These are phyloP conservation scores for Drosophila mulleri DNA, from an alignment of 2,888 invertebrate species.

Conservation along the genomic window DNA sequence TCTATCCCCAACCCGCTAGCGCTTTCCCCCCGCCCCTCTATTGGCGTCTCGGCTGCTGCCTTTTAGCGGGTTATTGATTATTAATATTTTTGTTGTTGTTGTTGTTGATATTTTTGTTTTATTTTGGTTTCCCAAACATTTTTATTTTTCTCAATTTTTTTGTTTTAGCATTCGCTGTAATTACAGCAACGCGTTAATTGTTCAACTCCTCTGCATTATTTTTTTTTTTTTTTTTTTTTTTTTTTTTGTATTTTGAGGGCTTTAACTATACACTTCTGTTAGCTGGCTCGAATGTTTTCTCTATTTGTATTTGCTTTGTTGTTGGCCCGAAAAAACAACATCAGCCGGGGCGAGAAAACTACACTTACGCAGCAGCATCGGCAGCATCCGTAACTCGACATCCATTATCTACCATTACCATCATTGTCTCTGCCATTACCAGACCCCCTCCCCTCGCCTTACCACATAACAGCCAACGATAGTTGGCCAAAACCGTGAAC, in stretches of 20 bases:
- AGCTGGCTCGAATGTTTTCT: slow-evolving; percentile 31
- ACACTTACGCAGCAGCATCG: slow-evolving; percentile 70
- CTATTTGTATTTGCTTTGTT: slow-evolving; percentile 67
- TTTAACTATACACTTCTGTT: slow-evolving; percentile 22
- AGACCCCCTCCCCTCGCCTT: not conserved
- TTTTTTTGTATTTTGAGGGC: slow-evolving; percentile 35
- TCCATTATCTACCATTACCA: slow-evolving; percentile 72
- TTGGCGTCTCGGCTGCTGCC: slow-evolving; percentile 53
- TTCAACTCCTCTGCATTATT: slow-evolving; percentile 67
- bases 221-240: not conserved
- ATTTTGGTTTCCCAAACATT: slow-evolving; percentile 37
- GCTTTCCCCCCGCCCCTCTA: not conserved
- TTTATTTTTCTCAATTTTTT: slow-evolving; percentile 28
- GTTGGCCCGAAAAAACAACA: slow-evolving; percentile 53
- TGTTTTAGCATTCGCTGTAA: slow-evolving; percentile 72
- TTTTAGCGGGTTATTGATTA: slow-evolving; percentile 81
- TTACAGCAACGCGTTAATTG: slow-evolving; percentile 80
- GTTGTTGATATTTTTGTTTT: slow-evolving; percentile 34
- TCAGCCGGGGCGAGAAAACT: slow-evolving; percentile 72
- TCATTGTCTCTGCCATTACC: slow-evolving; percentile 29
- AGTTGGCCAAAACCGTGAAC: slow-evolving; percentile 45
- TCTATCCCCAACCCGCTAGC: slow-evolving; percentile 12
- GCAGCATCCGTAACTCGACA: slow-evolving; percentile 27
- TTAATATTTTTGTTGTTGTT: slow-evolving; percentile 59
- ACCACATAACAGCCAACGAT: slow-evolving; percentile 33